Conservation (phyloP, 1,140 invertebrate species). For the Drosophila nigrodunni region DNA sequence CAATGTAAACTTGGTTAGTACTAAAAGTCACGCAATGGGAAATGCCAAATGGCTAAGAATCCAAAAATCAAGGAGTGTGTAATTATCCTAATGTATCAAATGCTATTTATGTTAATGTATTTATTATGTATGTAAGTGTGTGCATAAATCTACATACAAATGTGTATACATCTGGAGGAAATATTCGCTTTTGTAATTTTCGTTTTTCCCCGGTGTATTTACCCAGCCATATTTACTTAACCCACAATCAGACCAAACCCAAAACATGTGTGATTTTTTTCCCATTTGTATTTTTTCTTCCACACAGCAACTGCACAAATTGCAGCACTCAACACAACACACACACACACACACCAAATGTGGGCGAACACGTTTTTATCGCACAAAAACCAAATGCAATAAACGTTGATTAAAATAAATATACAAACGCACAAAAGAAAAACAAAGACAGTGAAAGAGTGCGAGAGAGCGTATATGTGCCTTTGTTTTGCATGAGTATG, state of each 20-base stretch:
- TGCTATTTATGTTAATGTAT: conserved; percentile 5
- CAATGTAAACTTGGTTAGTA: conserved; percentile 21
- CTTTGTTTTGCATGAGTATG: not conserved
- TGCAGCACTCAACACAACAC: conserved; percentile 51
- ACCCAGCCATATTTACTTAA: conserved; percentile 65
- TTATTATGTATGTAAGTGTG: not conserved
- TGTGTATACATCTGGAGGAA: conserved; percentile 3
- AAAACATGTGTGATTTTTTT: conserved; percentile 70
- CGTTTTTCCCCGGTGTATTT: conserved; percentile 61
- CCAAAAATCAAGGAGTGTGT: conserved; percentile 4
- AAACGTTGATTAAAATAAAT: conserved; percentile 82
- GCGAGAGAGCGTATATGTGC: not conserved
- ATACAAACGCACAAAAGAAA: conserved; percentile 50
- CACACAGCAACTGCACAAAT: conserved; percentile 50
- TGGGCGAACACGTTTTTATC: conserved; percentile 82
- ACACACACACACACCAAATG: conserved; percentile 52
- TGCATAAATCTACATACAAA: conserved; percentile 1
- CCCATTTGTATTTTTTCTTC: conserved; percentile 27
- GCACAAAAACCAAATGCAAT: conserved; percentile 77
- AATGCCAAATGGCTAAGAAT: not conserved
- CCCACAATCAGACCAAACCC: conserved; percentile 62
- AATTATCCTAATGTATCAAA: conserved; percentile 17
- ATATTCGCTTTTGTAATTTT: not conserved
- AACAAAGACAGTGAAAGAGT: conserved; percentile 27
- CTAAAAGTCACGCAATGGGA: conserved; percentile 6